Evolutionary conservation across 2,113 vertebrate species (phyloP).

Genomic region (Scatophagus argus): DNA sequence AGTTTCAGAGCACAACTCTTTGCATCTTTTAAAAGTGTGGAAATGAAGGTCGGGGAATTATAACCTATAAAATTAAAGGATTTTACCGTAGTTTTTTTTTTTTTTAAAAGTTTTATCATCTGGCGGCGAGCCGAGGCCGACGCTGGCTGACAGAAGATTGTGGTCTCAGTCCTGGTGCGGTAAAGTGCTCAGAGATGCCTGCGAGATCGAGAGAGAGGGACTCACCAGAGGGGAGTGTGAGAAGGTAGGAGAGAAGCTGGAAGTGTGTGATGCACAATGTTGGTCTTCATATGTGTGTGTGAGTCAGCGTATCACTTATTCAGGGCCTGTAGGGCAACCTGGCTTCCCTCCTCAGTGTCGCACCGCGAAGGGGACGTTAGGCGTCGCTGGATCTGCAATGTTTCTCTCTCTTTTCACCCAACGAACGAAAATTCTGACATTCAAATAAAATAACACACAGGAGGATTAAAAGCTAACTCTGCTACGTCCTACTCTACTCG

Average conservation of each 20-base stretch:
- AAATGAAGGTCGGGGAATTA: background rate
- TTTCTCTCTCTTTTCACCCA: conserved; percentile 42
- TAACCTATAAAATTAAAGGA: background rate
- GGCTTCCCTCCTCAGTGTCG: conserved; percentile 48
- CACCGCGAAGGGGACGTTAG: conserved; percentile 21
- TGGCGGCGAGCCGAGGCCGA: conserved; percentile 18
- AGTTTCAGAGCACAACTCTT: conserved; percentile 38
- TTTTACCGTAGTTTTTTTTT: background rate
- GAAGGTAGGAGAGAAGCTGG: background rate
- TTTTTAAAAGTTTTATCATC: background rate
- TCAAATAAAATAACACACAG: conserved; percentile 51
- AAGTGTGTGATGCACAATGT: background rate
- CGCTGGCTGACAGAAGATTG: conserved; percentile 71
- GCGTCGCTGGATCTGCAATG: conserved; percentile 11
- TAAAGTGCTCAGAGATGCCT: conserved; percentile 85
- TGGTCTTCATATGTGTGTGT: background rate
- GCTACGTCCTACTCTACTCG: conserved; percentile 6
- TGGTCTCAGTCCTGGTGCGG: conserved; percentile 65
- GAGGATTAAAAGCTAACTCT: conserved; percentile 22
- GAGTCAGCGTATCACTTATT: conserved; percentile 28
- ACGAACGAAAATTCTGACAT: conserved; percentile 39
- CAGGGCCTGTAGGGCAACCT: conserved; percentile 41
- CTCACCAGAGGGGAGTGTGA: conserved; percentile 7
- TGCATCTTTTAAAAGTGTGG: conserved; percentile 42
- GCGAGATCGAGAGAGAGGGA: conserved; percentile 26